Base-by-base conservation (phyloP, 2,113 vertebrate species). In the Tachycineta bicolor region DNA sequence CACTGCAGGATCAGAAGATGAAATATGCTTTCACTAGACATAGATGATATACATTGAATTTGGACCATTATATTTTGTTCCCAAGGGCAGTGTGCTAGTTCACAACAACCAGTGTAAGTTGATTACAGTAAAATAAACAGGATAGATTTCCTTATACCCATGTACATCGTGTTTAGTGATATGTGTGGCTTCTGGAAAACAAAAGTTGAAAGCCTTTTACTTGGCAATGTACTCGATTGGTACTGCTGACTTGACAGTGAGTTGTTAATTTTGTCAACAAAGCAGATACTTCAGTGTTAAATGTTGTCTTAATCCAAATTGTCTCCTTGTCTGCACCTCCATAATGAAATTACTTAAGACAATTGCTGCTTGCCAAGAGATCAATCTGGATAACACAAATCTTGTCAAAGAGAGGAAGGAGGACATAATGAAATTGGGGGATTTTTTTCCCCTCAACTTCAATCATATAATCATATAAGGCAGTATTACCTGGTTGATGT, bases 311-410 rank as follows among this genome's bases (percentile, higher is more conserved):
- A 86, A 86, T 86, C 31, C 23, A 31, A 83, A 53, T 3, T 3
- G 6, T 86, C n/a, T 22, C 46, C 53, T 21, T 68, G 56, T 81
- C 59, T 34, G 11, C 67, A 63, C 9, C 14, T 81, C 59, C 6
- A n/a, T 81, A 95, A 92, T 87, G 20, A 90, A 86, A 83, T 91
- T 91, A 93, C 59, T 68, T 77, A 53, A 86, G 8, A 77, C 8
- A 86, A 59, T 83, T 83, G 25, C 14, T 56, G 12, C n/a, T 80
- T 90, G 37, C 43, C 55, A 83, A 77, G 25, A 73, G 11, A 89
- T 92, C 41, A 73, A 23, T 90, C 63, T 83, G 70, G 15, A 77
- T 70, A 83, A 86, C 11, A 76, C 10, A 28, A 49, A 58, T 34
- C 22, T 85, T 83, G 28, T 58, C 31, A 50, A 90, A 71, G 52